Evolutionary conservation across 2,113 vertebrate species (phyloP).

Genomic region (Antechinus flavipes): DNA sequence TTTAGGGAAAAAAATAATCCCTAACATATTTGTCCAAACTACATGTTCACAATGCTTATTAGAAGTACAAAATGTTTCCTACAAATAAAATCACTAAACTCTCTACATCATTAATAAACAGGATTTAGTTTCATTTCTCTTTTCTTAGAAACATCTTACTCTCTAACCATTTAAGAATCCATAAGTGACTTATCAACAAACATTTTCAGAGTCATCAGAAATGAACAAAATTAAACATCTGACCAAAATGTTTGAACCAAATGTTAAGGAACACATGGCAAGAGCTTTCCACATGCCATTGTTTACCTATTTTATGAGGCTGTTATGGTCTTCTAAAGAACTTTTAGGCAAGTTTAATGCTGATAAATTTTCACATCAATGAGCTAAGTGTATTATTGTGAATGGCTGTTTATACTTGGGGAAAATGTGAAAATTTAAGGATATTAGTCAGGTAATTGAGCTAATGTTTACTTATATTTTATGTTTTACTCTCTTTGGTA

Average conservation of each 20-base stretch:
- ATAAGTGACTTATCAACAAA: neutral
- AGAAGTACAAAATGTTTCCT: neutral
- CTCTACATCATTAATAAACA: neutral
- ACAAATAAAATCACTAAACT: neutral
- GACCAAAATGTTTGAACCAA: neutral
- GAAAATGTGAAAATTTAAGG: neutral
- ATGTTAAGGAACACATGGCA: slow-evolving; percentile 5
- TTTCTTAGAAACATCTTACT: neutral
- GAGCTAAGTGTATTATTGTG: slow-evolving; percentile 5
- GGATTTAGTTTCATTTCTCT: neutral
- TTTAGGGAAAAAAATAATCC: neutral
- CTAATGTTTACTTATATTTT: neutral
- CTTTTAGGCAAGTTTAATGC: neutral
- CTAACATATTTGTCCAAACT: neutral
- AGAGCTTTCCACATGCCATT: neutral
- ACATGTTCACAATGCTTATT: neutral
- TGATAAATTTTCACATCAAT: slow-evolving; percentile 6
- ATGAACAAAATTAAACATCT: neutral
- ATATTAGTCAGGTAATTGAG: neutral
- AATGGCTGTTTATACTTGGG: neutral
- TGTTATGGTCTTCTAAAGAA: neutral
- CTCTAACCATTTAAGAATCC: neutral
- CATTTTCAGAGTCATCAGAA: neutral
- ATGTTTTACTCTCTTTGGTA: slow-evolving; percentile 7
- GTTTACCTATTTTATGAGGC: neutral